Evolutionary conservation across 2,797 vertebrate genomes (phyloP), one percentile per base, ranked within the genome.

Genomic region (Delichon dasypus): DNA sequence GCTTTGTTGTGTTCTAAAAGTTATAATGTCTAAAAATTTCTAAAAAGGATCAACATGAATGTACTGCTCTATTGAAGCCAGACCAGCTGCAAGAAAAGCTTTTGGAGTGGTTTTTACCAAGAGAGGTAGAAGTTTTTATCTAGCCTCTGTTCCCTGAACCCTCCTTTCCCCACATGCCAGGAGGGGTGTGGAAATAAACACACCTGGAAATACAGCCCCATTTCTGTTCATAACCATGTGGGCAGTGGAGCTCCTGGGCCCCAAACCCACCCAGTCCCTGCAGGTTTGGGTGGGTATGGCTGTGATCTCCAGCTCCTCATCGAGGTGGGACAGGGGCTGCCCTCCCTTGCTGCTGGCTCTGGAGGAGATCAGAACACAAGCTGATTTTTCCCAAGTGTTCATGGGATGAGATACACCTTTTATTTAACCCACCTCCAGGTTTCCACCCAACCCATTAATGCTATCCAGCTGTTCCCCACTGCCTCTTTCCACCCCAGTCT

Each of bases 281-380:
- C 36, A 65, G 50, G 11, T 71, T 91, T 70, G 34, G 8, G 47
- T 16, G 19, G 14, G 5, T 16, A 8, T 17, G 54, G 27, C 36
- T 78, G 50, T 5, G 4, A 8, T 21, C 27, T 55, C 27, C 3
- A 10, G 0, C 29, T 66, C 10, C 57, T 18, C 4, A 15, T 2
- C 0, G 0, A 54, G 47, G 14, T 11, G 4, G 13, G 5, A 90
- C 4, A 65, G 15, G 29, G 48, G 23, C 58, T 66, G 21, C 23
- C 22, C 6, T 72, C 7, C 47, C 5, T 7, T n/a, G 20, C 38
- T 67, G 12, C 25, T 45, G 20, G 10, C 10, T 91, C 16, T 34
- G 5, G 16, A 40, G 62, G 20, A 62, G 32, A 13, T 21, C 6
- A 79, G 29, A 81, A 17, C 21, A n/a, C 14, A 75, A 16, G 16